phyloP scores from a whole-genome alignment of 2,113 vertebrate species.

The Chamaetylas fuelleborni region DNA sequence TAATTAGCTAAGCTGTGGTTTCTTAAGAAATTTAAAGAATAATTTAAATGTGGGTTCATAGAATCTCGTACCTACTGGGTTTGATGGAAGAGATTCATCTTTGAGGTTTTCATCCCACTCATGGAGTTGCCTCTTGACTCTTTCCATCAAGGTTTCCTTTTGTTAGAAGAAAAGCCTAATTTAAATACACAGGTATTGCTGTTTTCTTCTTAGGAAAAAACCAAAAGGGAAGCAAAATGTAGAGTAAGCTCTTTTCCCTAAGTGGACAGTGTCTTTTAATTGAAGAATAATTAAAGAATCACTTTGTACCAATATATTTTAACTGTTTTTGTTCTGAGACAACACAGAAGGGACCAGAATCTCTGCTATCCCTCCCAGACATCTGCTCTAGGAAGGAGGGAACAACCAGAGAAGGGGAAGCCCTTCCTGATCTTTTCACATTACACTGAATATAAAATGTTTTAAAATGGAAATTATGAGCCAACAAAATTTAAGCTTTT shows the following conservation, averaged over 20 bases:
- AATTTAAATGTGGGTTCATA: rapidly evolving
- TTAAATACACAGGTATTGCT: slow-evolving; percentile 60
- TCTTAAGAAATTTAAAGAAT: neutral
- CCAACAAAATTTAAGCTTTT: neutral
- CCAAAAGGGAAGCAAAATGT: slow-evolving; percentile 27
- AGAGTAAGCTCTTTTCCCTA: slow-evolving; percentile 33
- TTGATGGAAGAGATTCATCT: slow-evolving; percentile 93
- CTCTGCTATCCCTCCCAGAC: neutral
- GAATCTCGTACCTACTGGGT: slow-evolving; percentile 85
- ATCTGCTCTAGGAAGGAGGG: neutral
- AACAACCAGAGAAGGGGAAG: neutral
- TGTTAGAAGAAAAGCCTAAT: slow-evolving; percentile 64
- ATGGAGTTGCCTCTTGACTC: slow-evolving; percentile 93
- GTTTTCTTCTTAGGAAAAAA: slow-evolving; percentile 37
- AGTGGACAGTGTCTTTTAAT: neutral
- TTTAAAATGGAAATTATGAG: neutral
- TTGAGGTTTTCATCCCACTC: slow-evolving; percentile 98
- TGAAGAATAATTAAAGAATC: neutral
- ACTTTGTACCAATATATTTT: neutral
- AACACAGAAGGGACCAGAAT: neutral
- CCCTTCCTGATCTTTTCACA: neutral
- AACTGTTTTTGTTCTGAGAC: neutral
- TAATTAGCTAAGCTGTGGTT: neutral
- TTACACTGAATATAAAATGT: neutral
- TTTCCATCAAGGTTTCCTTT: slow-evolving; percentile 95